Base-by-base conservation (phyloP, 2,888 invertebrate species). In the Erebia epiphron region DNA sequence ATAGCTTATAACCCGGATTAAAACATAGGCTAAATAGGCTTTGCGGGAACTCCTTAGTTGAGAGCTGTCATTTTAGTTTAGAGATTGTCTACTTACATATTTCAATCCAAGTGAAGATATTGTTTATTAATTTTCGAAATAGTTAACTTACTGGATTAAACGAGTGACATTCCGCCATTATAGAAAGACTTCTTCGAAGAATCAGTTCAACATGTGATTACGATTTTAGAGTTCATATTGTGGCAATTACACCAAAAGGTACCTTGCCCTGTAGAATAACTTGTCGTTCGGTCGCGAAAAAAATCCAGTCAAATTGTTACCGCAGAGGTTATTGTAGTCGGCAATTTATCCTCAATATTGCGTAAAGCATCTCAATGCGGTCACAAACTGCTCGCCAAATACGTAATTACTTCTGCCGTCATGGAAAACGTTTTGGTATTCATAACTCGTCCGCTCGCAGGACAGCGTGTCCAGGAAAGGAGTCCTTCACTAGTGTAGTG, bases 321-420 rank as follows among this genome's bases (percentile, higher is more conserved):
- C 65, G 18, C 35, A 13, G 43, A 41, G 61, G 41, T 61, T 66
- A 56, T 18, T 54, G 54, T 18, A 57, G 56, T 26, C 66, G 60
- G 56, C 60, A 60, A 56, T 56, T 65, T 71, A 75, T 75, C 75
- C 76, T 74, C 66, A 73, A 9, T 70, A 62, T 75, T 72, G 73
- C 73, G 75, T 72, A 77, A 74, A 67, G 69, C 69, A 61, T 54
- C 61, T 65, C 46, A 61, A 67, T 72, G 74, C 73, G 74, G 78
- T 77, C 74, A 76, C 73, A 76, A 70, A 68, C 72, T 79, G 77
- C 69, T 75, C 74, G 73, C 65, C 72, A 74, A 75, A 78, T 77
- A 77, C 73, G 75, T 78, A 75, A 76, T 68, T 72, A 26, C 73
- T 71, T 41, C 50, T 68, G 56, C 74, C 67, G 67, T 70, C 69